Base-by-base conservation (phyloP, 2,888 invertebrate genomes). In the Mantis religiosa region DNA sequence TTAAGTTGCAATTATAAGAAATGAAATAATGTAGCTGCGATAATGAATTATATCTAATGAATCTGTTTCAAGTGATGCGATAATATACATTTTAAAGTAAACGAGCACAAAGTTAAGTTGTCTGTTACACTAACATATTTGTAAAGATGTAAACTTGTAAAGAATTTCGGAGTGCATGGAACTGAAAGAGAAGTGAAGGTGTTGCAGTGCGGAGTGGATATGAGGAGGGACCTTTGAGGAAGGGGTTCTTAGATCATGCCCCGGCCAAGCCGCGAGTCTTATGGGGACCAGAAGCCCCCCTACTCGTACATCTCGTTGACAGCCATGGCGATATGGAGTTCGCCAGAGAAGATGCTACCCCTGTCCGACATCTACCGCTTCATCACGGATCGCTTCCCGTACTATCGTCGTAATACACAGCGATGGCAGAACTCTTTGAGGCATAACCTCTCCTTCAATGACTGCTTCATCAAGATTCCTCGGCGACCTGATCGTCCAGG, bases 291-390 rank as follows among this genome's bases (percentile, higher is more conserved):
- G 94, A 99, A 99, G 94, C 99, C 99, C 90, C 99, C 99, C 83
- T 99, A 99, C 93, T 99, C 99, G 85, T 99, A 99, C 94, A 99
- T 99, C 93, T 98, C 99, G 84, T 94, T 99, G 91, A 99, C 99
- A 82, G 99, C 99, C 90, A 99, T 99, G 99, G 99, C 99, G 89
- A 99, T 99, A 92, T 99, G 99, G 97, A 98, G 97, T 92, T 98
- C 98, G 20, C 96, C 97, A 88, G 99, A 99, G 93, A 98, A 99
- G 88, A 90, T 90, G 98, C 95, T 98, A 92, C 97, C 97, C 20
- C 94, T 97, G 89, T 96, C 96, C 88, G 97, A 98, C 93, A 98
- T 98, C 92, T 98, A 98, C 94, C 96, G 97, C 93, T 98, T 98
- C 94, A 98, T 98, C 94, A 98, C 97, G 94, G 98, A 98, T 93